Percentiles rank a stretch among this genome's conserved stretches.
These are phyloP conservation scores for Sinocyclocheilus grahami DNA, from an alignment of 2,113 vertebrate genomes.

Conservation along the genomic window DNA sequence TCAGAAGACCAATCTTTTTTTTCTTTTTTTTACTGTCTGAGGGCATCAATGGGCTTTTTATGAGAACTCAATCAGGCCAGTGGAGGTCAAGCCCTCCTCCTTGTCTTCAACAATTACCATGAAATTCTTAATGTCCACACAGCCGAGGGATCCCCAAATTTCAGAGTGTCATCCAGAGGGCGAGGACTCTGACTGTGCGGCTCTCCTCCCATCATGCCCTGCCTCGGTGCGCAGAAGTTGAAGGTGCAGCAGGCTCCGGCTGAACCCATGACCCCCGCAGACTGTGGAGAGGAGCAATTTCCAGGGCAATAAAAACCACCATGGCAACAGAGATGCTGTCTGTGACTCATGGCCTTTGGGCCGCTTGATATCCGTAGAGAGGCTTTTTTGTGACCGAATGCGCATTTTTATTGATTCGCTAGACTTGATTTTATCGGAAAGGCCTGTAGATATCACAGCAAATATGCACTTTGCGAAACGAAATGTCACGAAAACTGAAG, in stretches of 20 bases:
- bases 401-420: not conserved
- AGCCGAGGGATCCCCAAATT: constrained; percentile 55
- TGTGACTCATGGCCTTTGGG: constrained; percentile 22
- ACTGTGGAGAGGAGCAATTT: constrained; percentile 71
- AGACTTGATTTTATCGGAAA: not conserved
- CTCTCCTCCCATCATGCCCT: constrained; percentile 48
- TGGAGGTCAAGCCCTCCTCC: constrained; percentile 66
- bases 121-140: constrained; percentile 79
- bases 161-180: constrained; percentile 75
- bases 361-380: not conserved
- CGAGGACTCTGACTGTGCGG: constrained; percentile 63
- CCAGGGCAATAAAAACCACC: constrained; percentile 73
- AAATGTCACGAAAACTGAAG: constrained; percentile 1
- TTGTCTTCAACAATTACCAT: constrained; percentile 75
- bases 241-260: constrained; percentile 52
- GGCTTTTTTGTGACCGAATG: not conserved
- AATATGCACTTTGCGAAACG: not conserved
- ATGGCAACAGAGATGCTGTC: constrained; percentile 57
- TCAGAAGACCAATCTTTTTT: constrained; percentile 35
- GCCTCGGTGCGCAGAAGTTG: constrained; percentile 37
- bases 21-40: constrained; percentile 61
- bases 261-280: constrained; percentile 74
- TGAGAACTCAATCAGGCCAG: constrained; percentile 73
- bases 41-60: constrained; percentile 64
- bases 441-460: not conserved